Evolutionary conservation across 2,888 invertebrate genomes (phyloP), one percentile per base, ranked within the genome.

Genomic region (Aphidius colemani): DNA sequence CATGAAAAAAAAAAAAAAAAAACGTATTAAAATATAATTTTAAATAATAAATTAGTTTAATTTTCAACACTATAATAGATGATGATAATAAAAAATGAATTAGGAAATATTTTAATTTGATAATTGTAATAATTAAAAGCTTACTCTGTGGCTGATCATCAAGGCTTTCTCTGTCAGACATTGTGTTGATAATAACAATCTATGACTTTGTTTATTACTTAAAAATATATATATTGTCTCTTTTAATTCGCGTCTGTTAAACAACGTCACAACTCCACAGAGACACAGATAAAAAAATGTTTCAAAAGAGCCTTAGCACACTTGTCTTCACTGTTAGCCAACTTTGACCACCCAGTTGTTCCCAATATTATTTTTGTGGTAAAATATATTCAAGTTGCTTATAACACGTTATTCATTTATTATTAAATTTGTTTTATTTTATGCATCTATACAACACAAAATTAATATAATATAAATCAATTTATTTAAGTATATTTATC

Each of bases 81-180:
- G 13, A 18, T 18, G 13, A 18, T 18, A 18, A 18, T 18, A 18
- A 18, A 18, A 18, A 18, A 18, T 18, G 13, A 18, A 18, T 18
- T 18, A 18, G 13, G 2, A 13, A 13, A 18, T 18, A 18, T 18
- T 18, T 18, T 18, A 18, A 18, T 18, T 18, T 1, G 13, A 18
- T 18, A 18, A 18, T 18, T 18, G 2, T 18, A 18, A 18, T 18
- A 18, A 18, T 18, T 18, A 18, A 18, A 13, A 18, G 13, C 13
- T 18, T 77, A 82, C 82, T 82, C 78, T 79, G 82, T 72, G 79
- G 78, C 74, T 81, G 82, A 71, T 81, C 81, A 76, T 82, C 82
- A 74, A 81, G 78, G 74, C 81, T 81, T 75, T 81, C 81, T 72
- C 78, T 81, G 78, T 82, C 82, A 72, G 82, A 81, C 82, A 81